Percentiles rank a stretch among this genome's conserved stretches.
Conservation (phyloP, 2,888 invertebrate species). For the Eupithecia abbreviata region DNA sequence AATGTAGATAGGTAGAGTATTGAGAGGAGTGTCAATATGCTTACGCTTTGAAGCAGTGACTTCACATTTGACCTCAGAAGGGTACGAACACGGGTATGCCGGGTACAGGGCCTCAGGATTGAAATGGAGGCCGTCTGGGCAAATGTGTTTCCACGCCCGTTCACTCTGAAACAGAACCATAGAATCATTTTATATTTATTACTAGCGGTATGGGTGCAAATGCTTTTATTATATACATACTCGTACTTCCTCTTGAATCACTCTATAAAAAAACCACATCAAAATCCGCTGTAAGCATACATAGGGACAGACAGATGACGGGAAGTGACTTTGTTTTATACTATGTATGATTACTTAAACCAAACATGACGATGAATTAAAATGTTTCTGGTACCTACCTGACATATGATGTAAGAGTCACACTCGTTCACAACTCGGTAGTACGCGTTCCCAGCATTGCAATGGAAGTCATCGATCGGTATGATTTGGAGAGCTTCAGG, state of each 20-base stretch:
- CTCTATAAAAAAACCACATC: too few species aligned
- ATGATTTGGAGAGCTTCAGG: constrained; percentile 14
- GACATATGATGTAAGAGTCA: constrained; percentile 87
- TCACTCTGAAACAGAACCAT: constrained; percentile 70
- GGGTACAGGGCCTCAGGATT: constrained; percentile 84
- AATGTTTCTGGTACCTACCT: constrained; percentile 61
- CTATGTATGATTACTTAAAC: background rate
- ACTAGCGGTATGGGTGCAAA: background rate
- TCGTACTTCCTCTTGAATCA: too few species aligned
- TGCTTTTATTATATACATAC: too few species aligned
- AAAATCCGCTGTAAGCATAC: too few species aligned
- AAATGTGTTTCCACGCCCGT: constrained; percentile 85
- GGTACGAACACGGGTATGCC: constrained; percentile 89
- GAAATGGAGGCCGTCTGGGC: constrained; percentile 90
- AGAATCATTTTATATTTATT: background rate
- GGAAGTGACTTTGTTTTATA: too few species aligned
- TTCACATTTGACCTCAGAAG: constrained; percentile 88
- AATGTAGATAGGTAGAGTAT: background rate
- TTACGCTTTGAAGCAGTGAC: constrained; percentile 75
- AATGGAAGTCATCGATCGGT: constrained; percentile 28
- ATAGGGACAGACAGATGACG: too few species aligned
- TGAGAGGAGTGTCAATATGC: constrained; percentile 23
- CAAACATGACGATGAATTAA: background rate
- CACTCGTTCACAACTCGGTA: constrained; percentile 84
- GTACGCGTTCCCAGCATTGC: constrained; percentile 48